These are phyloP conservation scores for Luidia sarsii DNA, from an alignment of 53 echinoderm and acorn worm genomes.

Conservation along the genomic window DNA sequence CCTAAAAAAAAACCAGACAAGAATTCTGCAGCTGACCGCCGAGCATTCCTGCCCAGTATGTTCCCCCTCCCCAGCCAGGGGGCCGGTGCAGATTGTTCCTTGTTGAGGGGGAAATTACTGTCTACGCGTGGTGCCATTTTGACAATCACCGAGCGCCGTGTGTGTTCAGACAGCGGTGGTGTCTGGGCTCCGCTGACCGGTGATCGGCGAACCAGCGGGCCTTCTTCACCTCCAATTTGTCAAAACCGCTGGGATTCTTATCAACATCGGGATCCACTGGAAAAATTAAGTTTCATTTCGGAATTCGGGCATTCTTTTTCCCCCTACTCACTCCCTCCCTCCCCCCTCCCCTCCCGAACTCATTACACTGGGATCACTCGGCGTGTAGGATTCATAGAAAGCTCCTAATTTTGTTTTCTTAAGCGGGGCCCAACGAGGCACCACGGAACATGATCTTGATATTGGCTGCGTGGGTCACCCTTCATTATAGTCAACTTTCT, in stretches of 20 bases:
- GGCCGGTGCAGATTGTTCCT: background rate
- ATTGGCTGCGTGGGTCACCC: too few relatives aligned
- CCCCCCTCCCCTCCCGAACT: too few relatives aligned
- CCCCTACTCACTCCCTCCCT: too few relatives aligned
- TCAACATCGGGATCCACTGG: background rate
- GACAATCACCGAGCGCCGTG: slow-evolving; percentile 37
- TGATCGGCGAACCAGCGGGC: background rate
- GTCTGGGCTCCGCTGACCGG: background rate
- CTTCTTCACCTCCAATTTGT: slow-evolving; percentile 42
- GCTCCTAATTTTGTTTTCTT: too few relatives aligned
- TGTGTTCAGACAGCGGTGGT: slow-evolving; percentile 7
- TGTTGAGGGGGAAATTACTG: slow-evolving; percentile 34
- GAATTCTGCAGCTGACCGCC: background rate
- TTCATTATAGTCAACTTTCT: too few relatives aligned
- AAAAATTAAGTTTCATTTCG: slow-evolving; percentile 26
- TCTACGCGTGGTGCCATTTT: slow-evolving; percentile 50
- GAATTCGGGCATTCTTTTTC: background rate
- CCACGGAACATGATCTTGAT: too few relatives aligned
- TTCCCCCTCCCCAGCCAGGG: background rate
- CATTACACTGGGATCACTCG: too few relatives aligned
- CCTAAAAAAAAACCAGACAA: slow-evolving; percentile 22
- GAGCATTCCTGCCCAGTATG: slow-evolving; percentile 36
- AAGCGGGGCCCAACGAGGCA: too few relatives aligned
- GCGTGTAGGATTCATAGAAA: too few relatives aligned
- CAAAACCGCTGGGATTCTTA: slow-evolving; percentile 44